Evolutionary conservation across 2,888 invertebrate species (phyloP).

Genomic region (Synergus laeviventris): DNA sequence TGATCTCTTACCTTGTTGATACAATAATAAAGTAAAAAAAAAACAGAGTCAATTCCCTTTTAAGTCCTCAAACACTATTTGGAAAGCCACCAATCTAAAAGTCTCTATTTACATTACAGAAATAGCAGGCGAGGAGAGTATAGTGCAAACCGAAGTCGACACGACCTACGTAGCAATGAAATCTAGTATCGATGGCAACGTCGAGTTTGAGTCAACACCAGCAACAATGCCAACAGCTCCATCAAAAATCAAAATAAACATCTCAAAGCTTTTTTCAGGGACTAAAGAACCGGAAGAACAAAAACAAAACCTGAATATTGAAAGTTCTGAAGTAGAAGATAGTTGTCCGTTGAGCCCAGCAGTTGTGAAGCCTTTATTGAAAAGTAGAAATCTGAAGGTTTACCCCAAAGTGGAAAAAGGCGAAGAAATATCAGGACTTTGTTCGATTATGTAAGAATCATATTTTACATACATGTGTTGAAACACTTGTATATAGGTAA

Average conservation of each 20-base stretch:
- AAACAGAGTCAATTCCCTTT: background rate
- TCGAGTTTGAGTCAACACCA: conserved; percentile 81
- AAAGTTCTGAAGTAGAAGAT: conserved; percentile 74
- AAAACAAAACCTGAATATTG: conserved; percentile 61
- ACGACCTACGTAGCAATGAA: conserved; percentile 79
- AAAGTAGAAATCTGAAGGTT: conserved; percentile 82
- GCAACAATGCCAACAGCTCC: conserved; percentile 75
- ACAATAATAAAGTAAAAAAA: too few species aligned
- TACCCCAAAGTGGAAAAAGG: conserved; percentile 86
- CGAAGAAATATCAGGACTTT: conserved; percentile 89
- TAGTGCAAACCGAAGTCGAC: conserved; percentile 70
- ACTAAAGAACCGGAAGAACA: conserved; percentile 71
- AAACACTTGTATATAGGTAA: background rate
- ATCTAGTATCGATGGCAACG: conserved; percentile 87
- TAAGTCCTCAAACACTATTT: too few species aligned
- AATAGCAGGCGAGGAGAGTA: conserved; percentile 14
- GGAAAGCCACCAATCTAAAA: too few species aligned
- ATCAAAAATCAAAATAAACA: conserved; percentile 86
- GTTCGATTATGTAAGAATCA: conserved; percentile 86
- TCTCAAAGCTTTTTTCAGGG: conserved; percentile 81
- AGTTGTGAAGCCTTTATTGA: conserved; percentile 82
- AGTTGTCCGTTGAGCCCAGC: conserved; percentile 65
- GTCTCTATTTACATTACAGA: conserved; percentile 18
- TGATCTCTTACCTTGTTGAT: too few species aligned
- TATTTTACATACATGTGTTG: background rate